Base-by-base conservation (phyloP, 2,888 invertebrate species). In the Hymenopus coronatus region DNA sequence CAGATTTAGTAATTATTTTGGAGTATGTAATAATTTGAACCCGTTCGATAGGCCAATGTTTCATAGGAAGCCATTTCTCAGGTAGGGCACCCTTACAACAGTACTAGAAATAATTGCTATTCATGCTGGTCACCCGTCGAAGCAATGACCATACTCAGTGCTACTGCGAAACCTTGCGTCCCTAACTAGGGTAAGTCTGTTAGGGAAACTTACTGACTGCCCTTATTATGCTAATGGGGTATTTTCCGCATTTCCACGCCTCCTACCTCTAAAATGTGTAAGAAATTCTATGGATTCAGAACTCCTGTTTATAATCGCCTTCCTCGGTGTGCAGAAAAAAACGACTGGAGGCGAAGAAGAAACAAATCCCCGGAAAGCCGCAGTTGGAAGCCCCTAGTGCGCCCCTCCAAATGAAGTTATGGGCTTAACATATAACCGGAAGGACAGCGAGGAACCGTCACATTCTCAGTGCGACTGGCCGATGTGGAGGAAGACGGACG, bases 371-470 rank as follows among this genome's bases (percentile, higher is more conserved):
- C 27, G 27, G 46, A 85, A 20, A 46, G 27, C 40, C 85, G 40
- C 28, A 27, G 83, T 27, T 83, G 84, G 84, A 81, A 30, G 30
- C 83, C 83, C 54, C 40, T 40, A 25, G 40, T 82, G 88, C 88
- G 88, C 54, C 88, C 88, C n/a, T 46, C 88, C 82, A 88, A 89
- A 89, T 85, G 89, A 87, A 82, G 88, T 70, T 85, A 86, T 83
- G 82, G 83, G 88, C 87, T 86, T 83, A 87, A 85, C 88, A 88
- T 88, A 90, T 85, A 90, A 90, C 89, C 54, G 89, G 89, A 86
- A 83, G 88, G 27, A 30, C 83, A 27, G 83, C 20, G 46, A 30
- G 84, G 8, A 70, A 7, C 84, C 28, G 28, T 81, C 87, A 20
- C 89, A 89, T 33, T 89, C 28, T 82, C 81, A 46, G 89, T 12